Conservation (phyloP, 2,888 invertebrate species). For the Rhodophaea formosa region DNA sequence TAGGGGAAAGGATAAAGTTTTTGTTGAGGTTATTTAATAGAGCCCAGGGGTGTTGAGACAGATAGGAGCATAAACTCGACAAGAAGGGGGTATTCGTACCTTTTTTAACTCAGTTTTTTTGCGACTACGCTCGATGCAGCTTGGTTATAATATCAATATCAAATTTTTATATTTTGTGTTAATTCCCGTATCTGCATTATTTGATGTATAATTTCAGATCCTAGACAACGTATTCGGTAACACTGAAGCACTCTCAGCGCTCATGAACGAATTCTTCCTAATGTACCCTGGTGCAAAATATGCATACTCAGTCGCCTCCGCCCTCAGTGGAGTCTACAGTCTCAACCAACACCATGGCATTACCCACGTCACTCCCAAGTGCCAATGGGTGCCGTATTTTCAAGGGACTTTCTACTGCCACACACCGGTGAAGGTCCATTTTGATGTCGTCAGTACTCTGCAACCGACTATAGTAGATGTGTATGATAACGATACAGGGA, state of each 20-base stretch:
- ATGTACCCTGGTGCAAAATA: slow-evolving; percentile 58
- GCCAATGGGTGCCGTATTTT: slow-evolving; percentile 69
- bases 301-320: slow-evolving; percentile 64
- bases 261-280: slow-evolving; percentile 69
- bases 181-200: too few species aligned
- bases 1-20: too few species aligned
- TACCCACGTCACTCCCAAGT: slow-evolving; percentile 41
- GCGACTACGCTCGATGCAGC: too few species aligned
- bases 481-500: slow-evolving; percentile 60
- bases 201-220: slow-evolving; percentile 44
- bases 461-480: slow-evolving; percentile 49
- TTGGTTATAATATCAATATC: too few species aligned
- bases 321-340: slow-evolving; percentile 53
- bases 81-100: too few species aligned
- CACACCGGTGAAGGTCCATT: slow-evolving; percentile 58
- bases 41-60: too few species aligned
- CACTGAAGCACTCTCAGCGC: slow-evolving; percentile 49
- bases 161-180: too few species aligned
- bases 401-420: slow-evolving; percentile 67
- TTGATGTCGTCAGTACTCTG: slow-evolving; percentile 55
- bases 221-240: slow-evolving; percentile 64
- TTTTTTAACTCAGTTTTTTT: too few species aligned
- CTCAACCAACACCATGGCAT: slow-evolving; percentile 51
- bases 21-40: too few species aligned
- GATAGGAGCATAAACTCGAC: too few species aligned